Base-by-base conservation (phyloP, 2,113 vertebrate species). In the Mormyrus iriodes region DNA sequence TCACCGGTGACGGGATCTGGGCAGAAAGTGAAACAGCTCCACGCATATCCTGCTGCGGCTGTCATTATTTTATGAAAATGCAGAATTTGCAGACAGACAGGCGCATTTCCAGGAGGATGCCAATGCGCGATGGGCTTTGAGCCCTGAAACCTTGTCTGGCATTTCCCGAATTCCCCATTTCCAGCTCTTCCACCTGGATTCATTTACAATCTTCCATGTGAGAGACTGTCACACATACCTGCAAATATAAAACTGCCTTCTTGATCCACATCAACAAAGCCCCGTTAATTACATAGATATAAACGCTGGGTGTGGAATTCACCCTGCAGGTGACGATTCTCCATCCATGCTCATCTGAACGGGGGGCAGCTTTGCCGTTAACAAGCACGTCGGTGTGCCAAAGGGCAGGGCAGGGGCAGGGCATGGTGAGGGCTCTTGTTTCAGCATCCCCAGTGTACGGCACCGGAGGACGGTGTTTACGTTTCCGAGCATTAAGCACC, bases 61-160 rank as follows among this genome's bases (percentile, higher is more conserved):
- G 44, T 88, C 88, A 89, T 55, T 51, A 85, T 85, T 85, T 52
- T 51, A 86, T 86, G 51, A 55, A 52, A 53, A 53, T 21, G 85
- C 35, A 79, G 17, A 79, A 42, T 49, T 49, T 10, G n/a, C 21
- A 21, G 10, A 5, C 35, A 19, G 31, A 35, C 35, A 35, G 65
- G 9, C 3, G 65, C 27, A n/a, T 73, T 27, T 73, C 65, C 65
- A 73, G n/a, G 65, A 1, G 65, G 65, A 35, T 27, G 13, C 65
- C 31, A 46, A 17, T 6, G 12, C 15, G 83, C 4, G 10, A 42
- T 51, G 44, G 83, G 15, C 44, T 85, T 85, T 85, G 21, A 51
- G 48, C 24, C n/a, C 44, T 31, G 83, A 85, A 46, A 85, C 24
- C 21, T 85, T 85, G 19, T n/a, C 51, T 5, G 44, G 4, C 48